These are phyloP conservation scores for Miltochrista miniata DNA, from an alignment of 2,888 invertebrate genomes.

Conservation along the genomic window DNA sequence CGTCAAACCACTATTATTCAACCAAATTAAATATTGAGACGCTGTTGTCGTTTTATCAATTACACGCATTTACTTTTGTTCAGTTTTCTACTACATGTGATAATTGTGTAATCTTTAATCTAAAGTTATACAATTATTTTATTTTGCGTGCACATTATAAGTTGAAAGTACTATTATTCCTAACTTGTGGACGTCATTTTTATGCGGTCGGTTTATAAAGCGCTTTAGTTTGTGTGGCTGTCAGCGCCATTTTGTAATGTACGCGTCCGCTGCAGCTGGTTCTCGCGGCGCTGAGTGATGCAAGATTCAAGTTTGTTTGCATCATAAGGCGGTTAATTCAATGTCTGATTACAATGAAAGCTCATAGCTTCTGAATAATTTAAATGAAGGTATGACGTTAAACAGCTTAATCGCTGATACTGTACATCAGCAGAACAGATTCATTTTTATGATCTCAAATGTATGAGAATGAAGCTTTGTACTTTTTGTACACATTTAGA, in stretches of 20 bases:
- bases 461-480: background rate
- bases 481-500: constrained; percentile 13
- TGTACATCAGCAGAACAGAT: background rate
- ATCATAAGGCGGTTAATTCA: constrained; percentile 11
- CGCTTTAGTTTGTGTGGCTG: constrained; percentile 66
- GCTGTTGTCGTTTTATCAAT: background rate
- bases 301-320: constrained; percentile 58
- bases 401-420: too few relatives aligned
- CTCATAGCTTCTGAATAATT: too few relatives aligned
- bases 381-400: too few relatives aligned
- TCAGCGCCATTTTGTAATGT: constrained; percentile 79
- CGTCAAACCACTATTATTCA: constrained; percentile 48
- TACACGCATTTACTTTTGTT: background rate
- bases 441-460: background rate
- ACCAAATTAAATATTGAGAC: constrained; percentile 24
- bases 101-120: too few relatives aligned
- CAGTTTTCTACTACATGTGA: background rate
- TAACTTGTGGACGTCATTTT: constrained; percentile 20
- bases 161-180: too few relatives aligned
- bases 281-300: constrained; percentile 63
- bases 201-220: constrained; percentile 67
- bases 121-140: too few relatives aligned
- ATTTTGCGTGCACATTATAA: too few relatives aligned
- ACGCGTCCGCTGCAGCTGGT: constrained; percentile 36
- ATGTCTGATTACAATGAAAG: background rate